These are phyloP conservation scores for Leptonema lineaticorne DNA, from an alignment of 1,140 invertebrate genomes.

Conservation along the genomic window DNA sequence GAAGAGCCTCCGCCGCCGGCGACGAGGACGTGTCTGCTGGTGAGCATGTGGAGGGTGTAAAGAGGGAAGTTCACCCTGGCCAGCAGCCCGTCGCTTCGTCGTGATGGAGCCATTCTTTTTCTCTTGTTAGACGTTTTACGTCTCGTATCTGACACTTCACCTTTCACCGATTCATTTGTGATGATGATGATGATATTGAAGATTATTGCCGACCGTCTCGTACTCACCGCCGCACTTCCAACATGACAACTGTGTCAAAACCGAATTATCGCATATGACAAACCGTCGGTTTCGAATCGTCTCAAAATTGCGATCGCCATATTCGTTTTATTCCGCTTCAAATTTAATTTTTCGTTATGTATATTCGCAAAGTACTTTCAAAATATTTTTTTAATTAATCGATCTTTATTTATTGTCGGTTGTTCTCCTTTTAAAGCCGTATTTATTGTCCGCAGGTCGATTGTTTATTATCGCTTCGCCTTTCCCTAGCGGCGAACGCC, in stretches of 20 bases:
- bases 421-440: no score
- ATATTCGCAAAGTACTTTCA: no score
- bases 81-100: constrained; percentile 64
- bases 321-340: no score
- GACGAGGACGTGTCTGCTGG: constrained; percentile 89
- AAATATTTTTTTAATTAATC: no score
- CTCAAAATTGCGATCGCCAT: no score
- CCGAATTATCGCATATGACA: background rate
- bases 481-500: constrained; percentile 26
- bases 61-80: constrained; percentile 90
- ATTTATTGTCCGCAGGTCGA: no score
- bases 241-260: constrained; percentile 42
- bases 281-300: background rate
- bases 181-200: background rate
- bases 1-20: constrained; percentile 93
- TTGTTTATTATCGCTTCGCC: background rate
- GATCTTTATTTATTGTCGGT: no score
- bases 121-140: background rate
- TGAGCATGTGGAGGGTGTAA: constrained; percentile 87
- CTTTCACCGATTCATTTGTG: background rate
- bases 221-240: constrained; percentile 28
- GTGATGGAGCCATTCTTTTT: constrained; percentile 28
- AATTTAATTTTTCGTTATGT: no score
- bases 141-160: background rate
- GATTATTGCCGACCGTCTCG: background rate